phyloP scores from a whole-genome alignment of 1,140 invertebrate species.

The Diabrotica undecimpunctata region DNA sequence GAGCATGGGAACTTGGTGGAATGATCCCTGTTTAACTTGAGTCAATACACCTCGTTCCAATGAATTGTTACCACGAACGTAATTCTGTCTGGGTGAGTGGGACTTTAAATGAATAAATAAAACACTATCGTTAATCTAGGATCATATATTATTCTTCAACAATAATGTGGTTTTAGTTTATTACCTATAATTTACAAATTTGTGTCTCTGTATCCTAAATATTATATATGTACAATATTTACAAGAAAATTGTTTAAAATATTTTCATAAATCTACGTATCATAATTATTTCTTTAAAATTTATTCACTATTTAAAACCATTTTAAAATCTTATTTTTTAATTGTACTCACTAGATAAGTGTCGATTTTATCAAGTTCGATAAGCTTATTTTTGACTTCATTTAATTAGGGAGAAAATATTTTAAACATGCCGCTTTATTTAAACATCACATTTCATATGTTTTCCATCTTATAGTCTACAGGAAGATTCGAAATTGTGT shows the following conservation, averaged over 20 bases:
- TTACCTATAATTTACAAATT: slow-evolving; percentile 43
- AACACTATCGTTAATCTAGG: slow-evolving; percentile 20
- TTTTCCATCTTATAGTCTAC: slow-evolving; percentile 4
- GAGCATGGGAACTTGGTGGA: too few species aligned
- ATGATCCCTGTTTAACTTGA: too few species aligned
- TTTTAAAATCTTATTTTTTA: slow-evolving; percentile 16
- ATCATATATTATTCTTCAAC: slow-evolving; percentile 43
- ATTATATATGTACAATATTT: slow-evolving; percentile 41
- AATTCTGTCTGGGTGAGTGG: too few species aligned
- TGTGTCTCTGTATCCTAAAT: slow-evolving; percentile 32
- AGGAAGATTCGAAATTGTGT: slow-evolving; percentile 18
- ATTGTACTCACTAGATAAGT: slow-evolving; percentile 6
- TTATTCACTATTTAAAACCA: slow-evolving; percentile 13
- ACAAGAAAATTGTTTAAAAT: slow-evolving; percentile 40
- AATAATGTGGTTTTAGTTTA: slow-evolving; percentile 39
- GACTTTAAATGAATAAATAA: too few species aligned
- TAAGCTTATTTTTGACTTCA: slow-evolving; percentile 1
- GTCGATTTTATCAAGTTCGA: slow-evolving; percentile 11
- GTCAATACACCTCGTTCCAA: too few species aligned
- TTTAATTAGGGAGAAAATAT: slow-evolving; percentile 32
- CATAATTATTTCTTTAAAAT: slow-evolving; percentile 12
- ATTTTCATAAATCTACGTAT: slow-evolving; percentile 24
- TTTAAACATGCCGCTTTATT: slow-evolving; percentile 30
- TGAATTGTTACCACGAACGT: too few species aligned
- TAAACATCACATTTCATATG: slow-evolving; percentile 31